Base-by-base conservation (phyloP, 2,888 invertebrate species). In the Erebia aethiops region DNA sequence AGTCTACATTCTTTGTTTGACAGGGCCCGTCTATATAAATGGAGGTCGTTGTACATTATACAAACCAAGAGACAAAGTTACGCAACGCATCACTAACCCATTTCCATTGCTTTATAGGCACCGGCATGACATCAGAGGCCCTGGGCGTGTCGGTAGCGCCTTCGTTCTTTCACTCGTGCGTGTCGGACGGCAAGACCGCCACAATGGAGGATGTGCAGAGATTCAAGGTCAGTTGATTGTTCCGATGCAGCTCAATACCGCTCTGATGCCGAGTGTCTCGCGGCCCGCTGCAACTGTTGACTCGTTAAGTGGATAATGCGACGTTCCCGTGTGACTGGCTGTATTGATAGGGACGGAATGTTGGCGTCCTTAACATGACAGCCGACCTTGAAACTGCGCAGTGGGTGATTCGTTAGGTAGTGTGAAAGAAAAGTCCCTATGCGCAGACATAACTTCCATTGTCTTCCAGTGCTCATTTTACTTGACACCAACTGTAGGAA, bases 131-230 rank as follows among this genome's bases (percentile, higher is more conserved):
- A 79, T 97, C 98, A 80, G 98, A 98, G 92, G 98, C 98, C 57
- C 94, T 99, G 78, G 98, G 98, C 76, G 98, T 99, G 82, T 98
- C 98, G 56, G 98, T 98, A 64, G 98, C 98, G 68, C 98, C 98
- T 26, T 98, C 98, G 80, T 98, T 99, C 91, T 98, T 99, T 94
- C 98, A 98, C 91, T 97, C 98, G 78, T 98, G 98, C 94, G 98
- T 98, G 82, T 97, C 97, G 82, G 98, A 98, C 89, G 98, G 98
- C 75, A 97, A 98, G 94, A 97, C 98, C 64, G 98, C 98, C 74
- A 97, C 97, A 90, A 98, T 98, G 97, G 98, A 98, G 94, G 98
- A 98, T 91, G 98, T 98, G 72, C 95, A 98, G 86, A 95, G 98
- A 85, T 98, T 97, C 93, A 98, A 98, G 97, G 98, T 98, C 89